These are phyloP conservation scores for Perizoma affinitatum DNA, from an alignment of 2,888 invertebrate genomes.

Conservation along the genomic window DNA sequence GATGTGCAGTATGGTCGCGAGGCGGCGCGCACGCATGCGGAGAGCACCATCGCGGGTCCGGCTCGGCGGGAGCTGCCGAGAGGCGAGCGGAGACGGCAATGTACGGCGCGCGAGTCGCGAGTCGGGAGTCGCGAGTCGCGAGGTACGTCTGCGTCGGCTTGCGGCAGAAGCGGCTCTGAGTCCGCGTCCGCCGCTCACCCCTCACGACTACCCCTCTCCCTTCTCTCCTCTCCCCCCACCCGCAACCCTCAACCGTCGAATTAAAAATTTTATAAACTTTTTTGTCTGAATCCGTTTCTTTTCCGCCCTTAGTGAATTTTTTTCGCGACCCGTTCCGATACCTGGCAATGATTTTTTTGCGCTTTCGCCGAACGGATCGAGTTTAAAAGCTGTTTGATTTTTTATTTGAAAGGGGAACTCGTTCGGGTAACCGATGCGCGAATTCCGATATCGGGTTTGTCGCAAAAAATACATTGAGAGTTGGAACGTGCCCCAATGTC, in stretches of 20 bases:
- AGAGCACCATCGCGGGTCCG: conserved; percentile 63
- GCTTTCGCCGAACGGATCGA: conserved; percentile 67
- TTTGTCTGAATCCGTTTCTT: conserved; percentile 82
- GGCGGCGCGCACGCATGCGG: conserved; percentile 75
- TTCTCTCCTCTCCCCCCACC: conserved; percentile 37
- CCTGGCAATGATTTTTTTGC: conserved; percentile 79
- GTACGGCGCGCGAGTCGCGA: conserved; percentile 11
- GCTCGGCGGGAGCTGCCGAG: conserved; percentile 18
- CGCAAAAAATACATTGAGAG: conserved; percentile 48
- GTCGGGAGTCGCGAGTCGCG: too few relatives aligned
- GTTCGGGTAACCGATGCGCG: conserved; percentile 78
- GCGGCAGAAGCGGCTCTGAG: conserved; percentile 24
- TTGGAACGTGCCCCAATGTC: conserved; percentile 48
- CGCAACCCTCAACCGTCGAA: conserved; percentile 64
- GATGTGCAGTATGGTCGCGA: conserved; percentile 62
- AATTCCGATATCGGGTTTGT: conserved; percentile 78
- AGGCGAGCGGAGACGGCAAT: conserved; percentile 9
- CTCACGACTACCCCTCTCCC: conserved; percentile 10
- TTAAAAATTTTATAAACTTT: conserved; percentile 74
- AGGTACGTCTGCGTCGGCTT: conserved; percentile 14
- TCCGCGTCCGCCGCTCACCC: conserved; percentile 32
- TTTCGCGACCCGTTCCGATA: conserved; percentile 80
- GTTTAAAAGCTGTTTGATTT: conserved; percentile 83
- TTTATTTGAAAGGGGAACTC: conserved; percentile 78
- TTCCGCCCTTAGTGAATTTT: conserved; percentile 83